Evolutionary conservation across 1,140 invertebrate species (phyloP).

Genomic region (Drosophila virilis): DNA sequence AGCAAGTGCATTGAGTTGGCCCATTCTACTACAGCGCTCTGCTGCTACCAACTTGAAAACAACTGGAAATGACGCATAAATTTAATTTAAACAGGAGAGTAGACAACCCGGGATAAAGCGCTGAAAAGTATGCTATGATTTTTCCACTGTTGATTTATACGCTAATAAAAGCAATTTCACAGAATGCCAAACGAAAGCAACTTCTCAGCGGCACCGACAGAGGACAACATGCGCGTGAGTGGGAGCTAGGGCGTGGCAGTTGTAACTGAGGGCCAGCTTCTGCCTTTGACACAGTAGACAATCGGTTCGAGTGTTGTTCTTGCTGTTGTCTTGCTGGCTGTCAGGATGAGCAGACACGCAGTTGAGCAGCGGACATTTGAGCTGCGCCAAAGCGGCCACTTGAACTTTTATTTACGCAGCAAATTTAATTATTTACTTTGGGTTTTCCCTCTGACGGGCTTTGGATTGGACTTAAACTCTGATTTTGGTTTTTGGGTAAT

Average conservation of each 20-base stretch:
- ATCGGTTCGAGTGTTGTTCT: slow-evolving; percentile 57
- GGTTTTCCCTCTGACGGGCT: slow-evolving; percentile 9
- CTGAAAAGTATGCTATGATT: slow-evolving; percentile 69
- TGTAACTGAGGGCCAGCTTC: neutral
- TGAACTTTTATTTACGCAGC: slow-evolving; percentile 76
- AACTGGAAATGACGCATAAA: slow-evolving; percentile 77
- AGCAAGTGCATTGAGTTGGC: slow-evolving; percentile 39
- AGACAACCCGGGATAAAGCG: neutral
- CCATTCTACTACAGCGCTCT: slow-evolving; percentile 1
- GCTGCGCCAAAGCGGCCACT: slow-evolving; percentile 35
- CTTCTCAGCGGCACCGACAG: neutral
- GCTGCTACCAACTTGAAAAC: slow-evolving; percentile 71
- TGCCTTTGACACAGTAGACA: slow-evolving; percentile 77
- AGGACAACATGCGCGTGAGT: neutral
- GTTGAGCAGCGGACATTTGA: slow-evolving; percentile 40
- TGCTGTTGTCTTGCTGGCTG: slow-evolving; percentile 50
- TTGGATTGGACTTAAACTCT: slow-evolving; percentile 35
- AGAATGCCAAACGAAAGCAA: slow-evolving; percentile 74
- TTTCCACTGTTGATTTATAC: slow-evolving; percentile 81
- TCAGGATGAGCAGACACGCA: slow-evolving; percentile 25
- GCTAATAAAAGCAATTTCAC: slow-evolving; percentile 80
- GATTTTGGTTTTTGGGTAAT: slow-evolving; percentile 12
- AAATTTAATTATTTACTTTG: slow-evolving; percentile 79
- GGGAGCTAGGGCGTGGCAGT: neutral
- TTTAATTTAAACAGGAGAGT: slow-evolving; percentile 66